phyloP scores from a whole-genome alignment of 92 coral and sea anemone genomes.

The Phenganax marumi region DNA sequence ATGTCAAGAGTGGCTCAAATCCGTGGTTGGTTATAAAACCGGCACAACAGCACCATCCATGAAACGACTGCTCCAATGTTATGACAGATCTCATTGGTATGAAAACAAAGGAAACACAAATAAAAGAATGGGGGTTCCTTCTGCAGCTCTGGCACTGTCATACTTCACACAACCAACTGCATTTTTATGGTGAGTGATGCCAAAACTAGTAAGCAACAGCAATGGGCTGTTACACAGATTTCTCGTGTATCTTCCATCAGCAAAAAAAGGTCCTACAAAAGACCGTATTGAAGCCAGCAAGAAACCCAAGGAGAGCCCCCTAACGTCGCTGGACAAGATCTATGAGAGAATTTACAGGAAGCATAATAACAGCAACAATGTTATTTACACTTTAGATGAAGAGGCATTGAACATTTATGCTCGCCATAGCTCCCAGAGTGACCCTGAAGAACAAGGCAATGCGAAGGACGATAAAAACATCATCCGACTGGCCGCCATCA shows the following conservation, averaged over 20 bases:
- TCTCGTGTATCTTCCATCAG: not conserved
- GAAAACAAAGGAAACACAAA: constrained; percentile 47
- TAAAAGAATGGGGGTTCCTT: constrained; percentile 42
- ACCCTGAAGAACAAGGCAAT: no score
- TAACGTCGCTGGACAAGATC: constrained; percentile 21
- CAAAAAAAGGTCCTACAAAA: not conserved
- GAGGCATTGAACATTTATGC: constrained; percentile 38
- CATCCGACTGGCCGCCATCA: constrained; percentile 36
- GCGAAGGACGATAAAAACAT: no score
- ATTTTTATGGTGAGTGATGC: not conserved
- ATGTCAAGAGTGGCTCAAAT: constrained; percentile 51
- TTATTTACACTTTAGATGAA: constrained; percentile 21
- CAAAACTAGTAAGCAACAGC: constrained; percentile 4
- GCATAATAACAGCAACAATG: constrained; percentile 41
- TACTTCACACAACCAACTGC: constrained; percentile 5
- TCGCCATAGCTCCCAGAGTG: no score
- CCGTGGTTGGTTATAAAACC: constrained; percentile 36
- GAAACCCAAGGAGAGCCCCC: not conserved
- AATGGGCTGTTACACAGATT: not conserved
- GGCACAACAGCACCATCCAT: constrained; percentile 43
- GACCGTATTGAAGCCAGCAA: constrained; percentile 4
- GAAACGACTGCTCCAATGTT: constrained; percentile 49
- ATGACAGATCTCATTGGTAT: constrained; percentile 49
- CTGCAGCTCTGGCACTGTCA: constrained; percentile 47
- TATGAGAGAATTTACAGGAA: constrained; percentile 31